phyloP scores from a whole-genome alignment of 2,888 invertebrate species.

The Cataglyphis cursor region DNA sequence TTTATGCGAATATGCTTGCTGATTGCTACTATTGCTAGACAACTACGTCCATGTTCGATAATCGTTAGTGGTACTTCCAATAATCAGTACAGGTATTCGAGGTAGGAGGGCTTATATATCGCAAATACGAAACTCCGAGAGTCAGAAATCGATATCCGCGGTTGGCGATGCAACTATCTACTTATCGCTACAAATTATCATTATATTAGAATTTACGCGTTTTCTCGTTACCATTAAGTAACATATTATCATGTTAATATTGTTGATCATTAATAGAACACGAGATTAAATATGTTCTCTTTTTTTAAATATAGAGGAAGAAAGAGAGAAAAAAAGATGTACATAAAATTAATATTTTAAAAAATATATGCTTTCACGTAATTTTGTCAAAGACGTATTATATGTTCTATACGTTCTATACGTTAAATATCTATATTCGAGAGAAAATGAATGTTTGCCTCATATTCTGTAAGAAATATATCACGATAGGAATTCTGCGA shows the following conservation, averaged over 20 bases:
- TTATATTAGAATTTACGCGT: constrained; percentile 32
- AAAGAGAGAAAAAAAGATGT: neutral
- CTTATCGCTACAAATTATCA: constrained; percentile 40
- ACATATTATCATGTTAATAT: constrained; percentile 5
- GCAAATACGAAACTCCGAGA: constrained; percentile 47
- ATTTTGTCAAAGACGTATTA: neutral
- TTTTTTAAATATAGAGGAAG: neutral
- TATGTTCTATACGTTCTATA: neutral
- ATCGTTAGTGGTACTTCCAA: constrained; percentile 62
- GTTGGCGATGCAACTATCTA: constrained; percentile 36
- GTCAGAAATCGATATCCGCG: constrained; percentile 51
- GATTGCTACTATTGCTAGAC: constrained; percentile 61
- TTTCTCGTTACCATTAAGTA: constrained; percentile 40
- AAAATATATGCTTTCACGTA: neutral
- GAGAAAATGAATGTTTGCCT: neutral
- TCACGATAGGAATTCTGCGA: neutral
- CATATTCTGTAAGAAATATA: neutral
- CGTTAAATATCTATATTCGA: neutral
- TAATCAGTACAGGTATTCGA: constrained; percentile 64
- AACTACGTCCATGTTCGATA: constrained; percentile 65
- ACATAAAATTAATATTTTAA: neutral
- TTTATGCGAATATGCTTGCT: constrained; percentile 66
- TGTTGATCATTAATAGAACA: neutral
- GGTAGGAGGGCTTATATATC: constrained; percentile 41
- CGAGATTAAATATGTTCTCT: neutral